Conservation (phyloP, 1,140 invertebrate species). For the Leucophenga varia region DNA sequence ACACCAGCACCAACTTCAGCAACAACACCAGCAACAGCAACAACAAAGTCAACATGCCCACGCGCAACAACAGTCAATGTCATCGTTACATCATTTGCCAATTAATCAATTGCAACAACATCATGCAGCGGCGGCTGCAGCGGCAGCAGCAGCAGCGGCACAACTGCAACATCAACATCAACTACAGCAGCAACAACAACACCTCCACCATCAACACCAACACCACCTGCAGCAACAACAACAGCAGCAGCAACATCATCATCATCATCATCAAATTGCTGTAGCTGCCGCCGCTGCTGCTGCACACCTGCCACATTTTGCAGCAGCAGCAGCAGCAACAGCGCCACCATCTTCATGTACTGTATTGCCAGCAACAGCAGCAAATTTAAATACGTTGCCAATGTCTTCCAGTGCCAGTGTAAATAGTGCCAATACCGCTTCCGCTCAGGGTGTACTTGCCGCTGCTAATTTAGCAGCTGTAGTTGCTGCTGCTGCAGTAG, state of each 20-base stretch:
- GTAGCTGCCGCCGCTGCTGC: constrained; percentile 3
- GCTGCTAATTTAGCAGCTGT: constrained; percentile 19
- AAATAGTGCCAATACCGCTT: no score
- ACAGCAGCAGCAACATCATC: constrained; percentile 11
- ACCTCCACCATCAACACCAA: constrained; percentile 4
- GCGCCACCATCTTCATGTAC: no score
- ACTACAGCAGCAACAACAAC: constrained; percentile 15
- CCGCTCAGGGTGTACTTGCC: constrained; percentile 8
- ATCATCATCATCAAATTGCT: constrained; percentile 9
- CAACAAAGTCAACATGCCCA: constrained; percentile 7
- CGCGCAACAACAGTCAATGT: constrained; percentile 5
- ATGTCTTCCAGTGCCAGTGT: no score
- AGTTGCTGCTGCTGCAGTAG: constrained; percentile 23
- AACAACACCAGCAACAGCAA: constrained; percentile 5
- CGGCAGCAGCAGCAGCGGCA: constrained; percentile 31
- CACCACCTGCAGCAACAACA: constrained; percentile 7
- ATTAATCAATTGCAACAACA: constrained; percentile 28
- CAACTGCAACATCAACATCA: constrained; percentile 27
- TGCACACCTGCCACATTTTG: no score
- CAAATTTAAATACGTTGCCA: no score
- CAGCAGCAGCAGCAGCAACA: no score
- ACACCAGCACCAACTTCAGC: constrained; percentile 3
- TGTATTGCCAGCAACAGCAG: no score
- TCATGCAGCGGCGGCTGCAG: not conserved
- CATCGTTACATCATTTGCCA: constrained; percentile 29